Evolutionary conservation across 2,888 invertebrate genomes (phyloP).

Genomic region (Drosophila pseudotakahashii): DNA sequence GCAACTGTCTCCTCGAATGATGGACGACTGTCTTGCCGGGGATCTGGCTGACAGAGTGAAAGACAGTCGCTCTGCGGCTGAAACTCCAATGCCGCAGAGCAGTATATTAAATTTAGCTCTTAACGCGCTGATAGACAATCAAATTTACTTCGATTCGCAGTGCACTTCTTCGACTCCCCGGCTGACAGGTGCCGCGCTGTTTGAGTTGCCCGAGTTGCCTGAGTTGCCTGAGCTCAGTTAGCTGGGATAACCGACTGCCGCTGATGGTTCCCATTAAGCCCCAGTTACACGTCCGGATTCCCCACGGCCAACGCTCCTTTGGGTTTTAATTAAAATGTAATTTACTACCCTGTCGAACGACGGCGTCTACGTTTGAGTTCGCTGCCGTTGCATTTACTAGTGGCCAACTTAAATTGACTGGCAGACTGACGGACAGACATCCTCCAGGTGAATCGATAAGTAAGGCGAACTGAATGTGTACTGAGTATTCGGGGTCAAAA

Average conservation of each 20-base stretch:
- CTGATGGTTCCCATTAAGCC: conserved; percentile 56
- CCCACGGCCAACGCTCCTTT: conserved; percentile 24
- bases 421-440: conserved; percentile 33
- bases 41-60: conserved; percentile 9
- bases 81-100: conserved; percentile 28
- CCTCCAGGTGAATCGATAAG: conserved; percentile 7
- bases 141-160: conserved; percentile 51
- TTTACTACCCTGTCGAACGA: conserved; percentile 58
- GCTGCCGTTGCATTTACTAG: conserved; percentile 31
- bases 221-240: conserved; percentile 15
- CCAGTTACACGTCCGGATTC: conserved; percentile 34
- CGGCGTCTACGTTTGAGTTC: conserved; percentile 32
- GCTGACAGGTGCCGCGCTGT: conserved; percentile 22
- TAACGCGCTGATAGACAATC: conserved; percentile 61
- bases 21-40: conserved; percentile 14
- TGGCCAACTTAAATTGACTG: conserved; percentile 34
- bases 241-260: conserved; percentile 31
- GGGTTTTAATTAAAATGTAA: conserved; percentile 76
- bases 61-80: conserved; percentile 39
- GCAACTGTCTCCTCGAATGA: conserved; percentile 32
- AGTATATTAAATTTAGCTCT: conserved; percentile 54
- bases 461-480: conserved; percentile 1
- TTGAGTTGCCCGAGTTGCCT: conserved; percentile 12
- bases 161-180: conserved; percentile 19
- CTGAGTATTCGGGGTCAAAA: neutral